Percentiles rank a stretch among this genome's conserved stretches.
These are phyloP conservation scores for Spheniscus mendiculus DNA, from an alignment of 2,113 vertebrate species.

Conservation along the genomic window DNA sequence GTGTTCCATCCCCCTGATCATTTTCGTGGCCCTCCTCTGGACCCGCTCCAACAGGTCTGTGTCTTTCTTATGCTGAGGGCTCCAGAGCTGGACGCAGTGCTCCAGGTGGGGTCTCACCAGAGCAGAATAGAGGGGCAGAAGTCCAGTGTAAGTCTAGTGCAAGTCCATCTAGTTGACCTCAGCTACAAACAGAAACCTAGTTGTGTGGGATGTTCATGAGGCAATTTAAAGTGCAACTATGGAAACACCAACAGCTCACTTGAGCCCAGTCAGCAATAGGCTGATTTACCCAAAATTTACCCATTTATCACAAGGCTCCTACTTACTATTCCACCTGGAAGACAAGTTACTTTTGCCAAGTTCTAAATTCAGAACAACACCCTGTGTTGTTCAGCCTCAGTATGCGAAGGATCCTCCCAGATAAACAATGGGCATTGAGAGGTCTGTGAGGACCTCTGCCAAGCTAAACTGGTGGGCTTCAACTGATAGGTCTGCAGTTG, in stretches of 20 bases:
- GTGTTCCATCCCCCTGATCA: no score
- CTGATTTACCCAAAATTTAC: neutral
- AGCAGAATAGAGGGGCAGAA: no score
- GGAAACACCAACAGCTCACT: neutral
- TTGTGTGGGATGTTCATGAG: neutral
- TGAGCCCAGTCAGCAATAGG: neutral
- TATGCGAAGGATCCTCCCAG: neutral
- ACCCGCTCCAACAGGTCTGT: no score
- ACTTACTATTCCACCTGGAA: neutral
- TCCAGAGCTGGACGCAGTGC: no score
- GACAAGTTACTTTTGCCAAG: neutral
- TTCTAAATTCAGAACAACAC: neutral
- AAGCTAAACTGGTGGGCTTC: neutral
- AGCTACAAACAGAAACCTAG: neutral
- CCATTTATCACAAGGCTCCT: neutral
- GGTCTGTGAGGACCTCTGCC: neutral
- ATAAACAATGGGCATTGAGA: neutral
- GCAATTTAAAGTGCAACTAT: neutral
- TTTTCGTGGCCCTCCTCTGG: no score
- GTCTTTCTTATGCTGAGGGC: no score
- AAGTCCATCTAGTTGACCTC: neutral
- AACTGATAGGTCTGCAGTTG: neutral
- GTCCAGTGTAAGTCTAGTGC: neutral
- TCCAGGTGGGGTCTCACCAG: no score
- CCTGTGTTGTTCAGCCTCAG: neutral